Conservation (phyloP, 2,888 invertebrate species). For the Parnassius orleans region DNA sequence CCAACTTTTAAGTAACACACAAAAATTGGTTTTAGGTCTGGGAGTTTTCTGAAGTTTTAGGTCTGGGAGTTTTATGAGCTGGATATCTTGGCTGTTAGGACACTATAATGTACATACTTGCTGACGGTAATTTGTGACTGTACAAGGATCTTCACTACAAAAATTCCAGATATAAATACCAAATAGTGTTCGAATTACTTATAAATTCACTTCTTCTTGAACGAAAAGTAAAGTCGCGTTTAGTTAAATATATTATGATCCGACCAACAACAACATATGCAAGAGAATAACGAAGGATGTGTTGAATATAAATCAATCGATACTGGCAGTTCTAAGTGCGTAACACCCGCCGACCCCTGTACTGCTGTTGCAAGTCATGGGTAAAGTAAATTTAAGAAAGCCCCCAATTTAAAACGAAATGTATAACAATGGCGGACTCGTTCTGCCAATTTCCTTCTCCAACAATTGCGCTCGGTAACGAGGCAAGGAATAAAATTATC, state of each 20-base stretch:
- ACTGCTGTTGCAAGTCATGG: slow-evolving; percentile 72
- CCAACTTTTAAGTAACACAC: too few species aligned
- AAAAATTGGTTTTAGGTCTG: too few species aligned
- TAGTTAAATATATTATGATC: slow-evolving; percentile 14
- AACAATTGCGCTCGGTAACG: slow-evolving; percentile 62
- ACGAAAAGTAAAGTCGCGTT: too few species aligned
- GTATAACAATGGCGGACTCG: slow-evolving; percentile 74
- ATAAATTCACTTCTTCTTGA: too few species aligned
- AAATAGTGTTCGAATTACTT: too few species aligned
- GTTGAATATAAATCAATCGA: slow-evolving; percentile 51
- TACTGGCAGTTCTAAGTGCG: slow-evolving; percentile 31
- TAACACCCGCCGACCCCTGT: slow-evolving; percentile 45
- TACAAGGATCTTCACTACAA: too few species aligned
- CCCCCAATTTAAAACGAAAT: slow-evolving; percentile 78
- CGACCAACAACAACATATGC: slow-evolving; percentile 20
- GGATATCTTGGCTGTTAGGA: too few species aligned
- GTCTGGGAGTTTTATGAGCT: too few species aligned
- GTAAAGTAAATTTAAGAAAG: slow-evolving; percentile 76
- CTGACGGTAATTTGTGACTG: too few species aligned
- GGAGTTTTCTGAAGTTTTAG: too few species aligned
- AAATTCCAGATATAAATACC: too few species aligned
- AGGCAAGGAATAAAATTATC: slow-evolving; percentile 74
- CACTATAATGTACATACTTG: too few species aligned
- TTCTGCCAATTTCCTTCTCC: slow-evolving; percentile 76
- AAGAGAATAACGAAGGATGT: slow-evolving; percentile 38